These are phyloP conservation scores for Drosophila barbarae DNA, from an alignment of 2,888 invertebrate genomes.

Conservation along the genomic window DNA sequence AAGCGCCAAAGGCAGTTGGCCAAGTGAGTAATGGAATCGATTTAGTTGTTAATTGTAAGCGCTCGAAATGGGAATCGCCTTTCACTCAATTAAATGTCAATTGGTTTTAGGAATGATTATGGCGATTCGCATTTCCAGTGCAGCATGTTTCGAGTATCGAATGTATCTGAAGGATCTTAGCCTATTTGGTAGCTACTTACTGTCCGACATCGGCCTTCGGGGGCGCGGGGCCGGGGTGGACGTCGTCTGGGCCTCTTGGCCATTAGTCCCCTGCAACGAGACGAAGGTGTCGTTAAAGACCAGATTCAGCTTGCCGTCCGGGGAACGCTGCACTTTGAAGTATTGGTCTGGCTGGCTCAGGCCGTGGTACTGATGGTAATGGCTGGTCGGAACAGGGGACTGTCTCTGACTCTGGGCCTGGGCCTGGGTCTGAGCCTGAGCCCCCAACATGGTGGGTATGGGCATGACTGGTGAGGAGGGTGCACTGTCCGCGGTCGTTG, in stretches of 20 bases:
- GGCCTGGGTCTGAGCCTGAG: constrained; percentile 10
- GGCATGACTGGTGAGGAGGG: constrained; percentile 58
- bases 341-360: constrained; percentile 65
- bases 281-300: constrained; percentile 76
- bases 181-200: constrained; percentile 43
- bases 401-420: constrained; percentile 13
- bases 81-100: neutral
- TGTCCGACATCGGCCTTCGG: constrained; percentile 29
- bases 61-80: neutral
- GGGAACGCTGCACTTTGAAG: constrained; percentile 78
- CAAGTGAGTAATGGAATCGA: constrained; percentile 44
- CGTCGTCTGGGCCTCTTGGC: constrained; percentile 14
- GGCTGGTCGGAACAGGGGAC: constrained; percentile 41
- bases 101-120: neutral
- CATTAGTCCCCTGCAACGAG: constrained; percentile 63
- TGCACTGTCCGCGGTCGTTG: constrained; percentile 60
- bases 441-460: constrained; percentile 53
- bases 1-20: constrained; percentile 44
- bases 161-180: constrained; percentile 25
- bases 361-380: constrained; percentile 64
- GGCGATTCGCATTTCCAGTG: constrained; percentile 1
- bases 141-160: constrained; percentile 24
- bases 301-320: constrained; percentile 77
- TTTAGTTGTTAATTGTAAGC: constrained; percentile 55
- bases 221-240: constrained; percentile 34